Evolutionary conservation across 1,140 invertebrate genomes (phyloP).

Genomic region (Eriocheir sinensis): DNA sequence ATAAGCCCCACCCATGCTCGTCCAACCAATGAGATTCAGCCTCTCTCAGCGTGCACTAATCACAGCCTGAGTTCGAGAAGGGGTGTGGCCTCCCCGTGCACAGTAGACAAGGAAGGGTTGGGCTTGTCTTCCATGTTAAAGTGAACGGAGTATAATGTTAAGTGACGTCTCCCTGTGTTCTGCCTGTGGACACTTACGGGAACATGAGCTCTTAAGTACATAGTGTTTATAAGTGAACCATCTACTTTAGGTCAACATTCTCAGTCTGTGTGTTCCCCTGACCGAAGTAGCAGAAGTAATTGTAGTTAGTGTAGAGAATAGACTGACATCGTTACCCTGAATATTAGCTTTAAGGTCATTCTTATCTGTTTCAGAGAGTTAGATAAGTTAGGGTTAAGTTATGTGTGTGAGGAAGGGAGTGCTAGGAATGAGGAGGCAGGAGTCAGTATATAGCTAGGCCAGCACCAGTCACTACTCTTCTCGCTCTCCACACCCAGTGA

Average conservation of each 20-base stretch:
- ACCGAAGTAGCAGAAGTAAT: not conserved
- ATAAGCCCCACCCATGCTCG: too few species aligned
- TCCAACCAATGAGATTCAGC: too few species aligned
- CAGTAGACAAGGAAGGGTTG: too few species aligned
- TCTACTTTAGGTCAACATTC: not conserved
- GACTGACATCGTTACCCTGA: not conserved
- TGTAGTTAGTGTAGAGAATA: not conserved
- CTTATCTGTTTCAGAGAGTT: not conserved
- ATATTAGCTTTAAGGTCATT: not conserved
- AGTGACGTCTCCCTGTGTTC: not conserved
- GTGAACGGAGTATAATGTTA: too few species aligned
- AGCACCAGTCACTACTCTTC: slow-evolving; percentile 42
- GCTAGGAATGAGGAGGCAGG: too few species aligned
- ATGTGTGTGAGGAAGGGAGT: too few species aligned
- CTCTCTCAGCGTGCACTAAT: too few species aligned
- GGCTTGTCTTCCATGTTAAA: too few species aligned
- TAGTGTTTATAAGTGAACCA: not conserved
- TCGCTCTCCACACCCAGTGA: slow-evolving; percentile 1
- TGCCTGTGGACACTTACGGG: not conserved
- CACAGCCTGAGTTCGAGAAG: too few species aligned
- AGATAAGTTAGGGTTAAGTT: not conserved
- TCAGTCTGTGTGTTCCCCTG: not conserved
- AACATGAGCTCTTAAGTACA: not conserved
- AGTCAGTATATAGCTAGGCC: not conserved
- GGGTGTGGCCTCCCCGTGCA: too few species aligned